Evolutionary conservation across 1,140 invertebrate species (phyloP).

Genomic region (Drosophila mayri): DNA sequence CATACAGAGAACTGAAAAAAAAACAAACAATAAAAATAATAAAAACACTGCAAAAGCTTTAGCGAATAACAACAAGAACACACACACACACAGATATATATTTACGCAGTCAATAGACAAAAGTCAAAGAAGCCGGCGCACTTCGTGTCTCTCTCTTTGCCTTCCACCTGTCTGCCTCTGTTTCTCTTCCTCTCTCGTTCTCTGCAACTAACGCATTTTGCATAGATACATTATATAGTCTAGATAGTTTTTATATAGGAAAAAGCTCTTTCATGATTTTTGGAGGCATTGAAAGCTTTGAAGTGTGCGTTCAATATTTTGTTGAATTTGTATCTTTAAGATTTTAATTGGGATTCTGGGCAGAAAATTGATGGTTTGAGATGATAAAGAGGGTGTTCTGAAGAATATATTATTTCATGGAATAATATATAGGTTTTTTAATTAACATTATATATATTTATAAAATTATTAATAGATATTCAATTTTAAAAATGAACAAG

Average conservation of each 20-base stretch:
- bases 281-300: constrained; percentile 25
- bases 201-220: constrained; percentile 69
- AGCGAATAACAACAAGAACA: constrained; percentile 27
- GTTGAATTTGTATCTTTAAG: constrained; percentile 4
- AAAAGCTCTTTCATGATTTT: constrained; percentile 50
- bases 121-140: constrained; percentile 78
- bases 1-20: constrained; percentile 19
- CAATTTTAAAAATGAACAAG: too few relatives aligned
- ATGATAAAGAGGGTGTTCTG: background rate
- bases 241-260: constrained; percentile 7
- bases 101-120: constrained; percentile 71
- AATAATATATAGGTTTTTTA: background rate
- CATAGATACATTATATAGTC: constrained; percentile 37
- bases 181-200: constrained; percentile 15
- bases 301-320: constrained; percentile 7
- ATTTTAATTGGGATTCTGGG: constrained; percentile 21
- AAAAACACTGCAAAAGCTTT: constrained; percentile 59
- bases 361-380: background rate
- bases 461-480: too few relatives aligned
- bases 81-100: constrained; percentile 32
- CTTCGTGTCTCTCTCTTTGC: constrained; percentile 22
- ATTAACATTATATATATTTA: too few relatives aligned
- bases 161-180: constrained; percentile 38
- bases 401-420: too few relatives aligned
- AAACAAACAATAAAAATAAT: constrained; percentile 36